A percentile compares a stretch with the other conserved stretches of the same genome.
These are phyloP conservation scores for Monarcha castaneiventris DNA, from an alignment of 2,113 vertebrate species.

Conservation along the genomic window DNA sequence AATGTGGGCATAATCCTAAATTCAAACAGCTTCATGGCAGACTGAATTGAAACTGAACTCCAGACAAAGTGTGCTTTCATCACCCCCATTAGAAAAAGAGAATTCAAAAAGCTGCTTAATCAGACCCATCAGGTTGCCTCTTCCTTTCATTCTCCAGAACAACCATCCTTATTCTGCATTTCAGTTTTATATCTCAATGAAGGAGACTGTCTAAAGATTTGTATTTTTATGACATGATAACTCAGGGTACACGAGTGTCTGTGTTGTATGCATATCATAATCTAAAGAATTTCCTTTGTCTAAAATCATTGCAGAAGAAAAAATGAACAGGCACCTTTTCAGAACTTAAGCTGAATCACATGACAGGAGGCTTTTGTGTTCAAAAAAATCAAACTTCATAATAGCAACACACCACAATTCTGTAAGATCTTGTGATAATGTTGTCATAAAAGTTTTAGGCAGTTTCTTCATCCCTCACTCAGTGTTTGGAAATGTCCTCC, in stretches of 20 bases:
- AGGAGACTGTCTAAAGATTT: not conserved
- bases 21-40: slow-evolving; percentile 70
- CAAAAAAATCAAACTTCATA: not conserved
- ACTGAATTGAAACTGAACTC: slow-evolving; percentile 67
- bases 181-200: not conserved
- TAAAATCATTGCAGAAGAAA: not conserved
- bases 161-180: not conserved
- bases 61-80: slow-evolving; percentile 56
- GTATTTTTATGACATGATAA: not conserved
- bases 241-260: not conserved
- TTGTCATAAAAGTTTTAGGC: not conserved
- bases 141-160: slow-evolving; percentile 25
- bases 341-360: not conserved
- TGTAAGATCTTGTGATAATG: not conserved
- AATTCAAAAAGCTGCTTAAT: slow-evolving; percentile 64
- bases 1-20: slow-evolving; percentile 67
- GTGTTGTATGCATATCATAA: not conserved
- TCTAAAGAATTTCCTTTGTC: not conserved
- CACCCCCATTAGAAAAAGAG: slow-evolving; percentile 49
- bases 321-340: not conserved
- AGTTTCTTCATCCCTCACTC: not conserved
- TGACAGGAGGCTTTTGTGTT: not conserved
- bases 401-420: not conserved
- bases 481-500: not conserved
- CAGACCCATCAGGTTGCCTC: slow-evolving; percentile 34